phyloP scores from a whole-genome alignment of 2,113 vertebrate species.

The Saccopteryx leptura region DNA sequence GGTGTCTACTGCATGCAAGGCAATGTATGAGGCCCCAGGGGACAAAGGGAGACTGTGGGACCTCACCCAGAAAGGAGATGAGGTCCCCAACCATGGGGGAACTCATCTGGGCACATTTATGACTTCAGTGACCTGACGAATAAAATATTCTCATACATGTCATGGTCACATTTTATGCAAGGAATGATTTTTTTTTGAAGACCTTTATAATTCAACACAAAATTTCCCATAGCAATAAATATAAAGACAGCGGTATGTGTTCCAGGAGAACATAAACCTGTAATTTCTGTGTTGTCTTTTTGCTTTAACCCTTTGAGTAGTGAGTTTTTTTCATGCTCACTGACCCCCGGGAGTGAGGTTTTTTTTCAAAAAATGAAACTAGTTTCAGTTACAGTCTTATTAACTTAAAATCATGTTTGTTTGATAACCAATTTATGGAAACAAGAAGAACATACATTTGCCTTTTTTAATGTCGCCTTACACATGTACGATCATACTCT shows the following conservation, averaged over 20 bases:
- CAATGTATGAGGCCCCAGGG: neutral
- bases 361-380: too few species aligned
- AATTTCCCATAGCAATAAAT: slow-evolving; percentile 61
- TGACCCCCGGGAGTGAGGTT: too few species aligned
- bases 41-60: neutral
- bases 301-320: neutral
- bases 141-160: slow-evolving; percentile 18
- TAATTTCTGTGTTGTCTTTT: slow-evolving; percentile 58
- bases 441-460: too few species aligned
- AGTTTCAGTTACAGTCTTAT: too few species aligned
- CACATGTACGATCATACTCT: too few species aligned
- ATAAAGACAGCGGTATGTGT: neutral
- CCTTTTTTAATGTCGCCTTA: too few species aligned
- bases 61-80: too few species aligned
- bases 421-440: too few species aligned
- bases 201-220: slow-evolving; percentile 54
- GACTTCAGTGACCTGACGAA: neutral
- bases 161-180: slow-evolving; percentile 53
- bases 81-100: neutral
- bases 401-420: too few species aligned
- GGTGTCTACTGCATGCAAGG: neutral
- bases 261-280: slow-evolving; percentile 58
- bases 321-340: too few species aligned
- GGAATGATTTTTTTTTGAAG: slow-evolving; percentile 35
- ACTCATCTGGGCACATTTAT: neutral